phyloP scores from a whole-genome alignment of 1,140 invertebrate species.

The Tetranychus urticae region DNA sequence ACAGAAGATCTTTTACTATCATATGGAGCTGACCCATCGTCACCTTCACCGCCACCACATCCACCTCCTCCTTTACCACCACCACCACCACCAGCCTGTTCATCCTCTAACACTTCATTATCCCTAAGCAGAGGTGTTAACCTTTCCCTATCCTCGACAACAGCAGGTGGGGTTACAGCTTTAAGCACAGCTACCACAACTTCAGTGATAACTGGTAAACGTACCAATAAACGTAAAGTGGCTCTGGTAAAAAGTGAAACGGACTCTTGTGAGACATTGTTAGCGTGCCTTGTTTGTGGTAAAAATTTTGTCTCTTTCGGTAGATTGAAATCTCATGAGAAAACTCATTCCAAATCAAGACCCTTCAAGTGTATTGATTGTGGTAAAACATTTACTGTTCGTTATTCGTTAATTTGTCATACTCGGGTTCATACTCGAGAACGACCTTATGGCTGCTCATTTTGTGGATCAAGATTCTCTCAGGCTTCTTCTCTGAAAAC shows the following conservation, averaged over 20 bases:
- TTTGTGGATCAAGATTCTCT: conserved; percentile 4
- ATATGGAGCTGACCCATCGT: too few relatives aligned
- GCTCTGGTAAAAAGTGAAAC: not conserved
- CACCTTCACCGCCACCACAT: too few relatives aligned
- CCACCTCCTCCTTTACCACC: too few relatives aligned
- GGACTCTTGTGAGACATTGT: not conserved
- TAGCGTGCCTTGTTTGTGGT: conserved; percentile 9
- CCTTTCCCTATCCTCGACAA: too few relatives aligned
- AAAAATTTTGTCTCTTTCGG: conserved; percentile 9
- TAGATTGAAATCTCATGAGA: conserved; percentile 9
- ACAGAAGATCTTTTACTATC: too few relatives aligned
- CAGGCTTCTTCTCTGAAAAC: conserved; percentile 9
- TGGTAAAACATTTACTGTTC: conserved; percentile 10
- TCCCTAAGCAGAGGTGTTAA: too few relatives aligned
- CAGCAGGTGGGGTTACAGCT: too few relatives aligned
- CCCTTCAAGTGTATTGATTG: conserved; percentile 11
- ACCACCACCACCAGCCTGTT: too few relatives aligned
- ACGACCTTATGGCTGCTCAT: conserved; percentile 2
- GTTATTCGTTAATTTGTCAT: conserved; percentile 11
- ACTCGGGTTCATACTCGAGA: conserved; percentile 9
- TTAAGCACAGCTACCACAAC: too few relatives aligned
- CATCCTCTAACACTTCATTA: too few relatives aligned
- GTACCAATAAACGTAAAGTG: not conserved
- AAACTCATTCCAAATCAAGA: conserved; percentile 10
- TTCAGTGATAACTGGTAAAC: not conserved